Conservation (phyloP, 2,797 vertebrate genomes). For the Lagorchestes hirsutus region DNA sequence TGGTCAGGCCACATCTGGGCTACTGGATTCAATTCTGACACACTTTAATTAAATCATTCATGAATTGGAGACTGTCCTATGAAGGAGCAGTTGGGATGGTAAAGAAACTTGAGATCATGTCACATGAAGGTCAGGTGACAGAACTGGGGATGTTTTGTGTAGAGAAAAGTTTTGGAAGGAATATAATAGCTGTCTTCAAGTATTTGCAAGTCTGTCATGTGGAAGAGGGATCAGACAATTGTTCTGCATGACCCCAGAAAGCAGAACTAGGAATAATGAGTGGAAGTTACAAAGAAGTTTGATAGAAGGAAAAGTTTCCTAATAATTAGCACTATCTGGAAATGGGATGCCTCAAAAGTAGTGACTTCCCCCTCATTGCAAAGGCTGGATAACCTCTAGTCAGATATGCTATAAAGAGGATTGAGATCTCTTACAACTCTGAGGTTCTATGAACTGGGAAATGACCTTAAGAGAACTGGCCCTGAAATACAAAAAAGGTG, state of each 20-base stretch:
- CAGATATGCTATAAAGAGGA: background rate
- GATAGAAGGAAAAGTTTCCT: background rate
- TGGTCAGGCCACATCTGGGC: background rate
- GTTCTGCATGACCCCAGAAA: background rate
- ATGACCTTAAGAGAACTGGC: background rate
- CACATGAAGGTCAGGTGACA: background rate
- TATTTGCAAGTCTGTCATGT: background rate
- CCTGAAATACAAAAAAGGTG: background rate
- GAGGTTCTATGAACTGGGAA: background rate
- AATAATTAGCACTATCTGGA: background rate
- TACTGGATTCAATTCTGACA: background rate
- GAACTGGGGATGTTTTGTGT: background rate
- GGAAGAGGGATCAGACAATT: background rate
- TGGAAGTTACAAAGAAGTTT: background rate
- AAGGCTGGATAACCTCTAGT: background rate
- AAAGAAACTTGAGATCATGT: background rate
- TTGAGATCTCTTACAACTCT: background rate
- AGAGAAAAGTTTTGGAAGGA: background rate
- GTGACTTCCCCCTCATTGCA: background rate
- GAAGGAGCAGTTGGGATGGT: background rate
- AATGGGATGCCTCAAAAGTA: background rate
- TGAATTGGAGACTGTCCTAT: background rate
- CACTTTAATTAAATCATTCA: background rate
- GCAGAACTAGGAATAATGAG: background rate
- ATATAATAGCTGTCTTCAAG: background rate